Evolutionary conservation across 2,888 invertebrate species (phyloP), one percentile per base, ranked within the genome.

Genomic region (Nomada fucata): DNA sequence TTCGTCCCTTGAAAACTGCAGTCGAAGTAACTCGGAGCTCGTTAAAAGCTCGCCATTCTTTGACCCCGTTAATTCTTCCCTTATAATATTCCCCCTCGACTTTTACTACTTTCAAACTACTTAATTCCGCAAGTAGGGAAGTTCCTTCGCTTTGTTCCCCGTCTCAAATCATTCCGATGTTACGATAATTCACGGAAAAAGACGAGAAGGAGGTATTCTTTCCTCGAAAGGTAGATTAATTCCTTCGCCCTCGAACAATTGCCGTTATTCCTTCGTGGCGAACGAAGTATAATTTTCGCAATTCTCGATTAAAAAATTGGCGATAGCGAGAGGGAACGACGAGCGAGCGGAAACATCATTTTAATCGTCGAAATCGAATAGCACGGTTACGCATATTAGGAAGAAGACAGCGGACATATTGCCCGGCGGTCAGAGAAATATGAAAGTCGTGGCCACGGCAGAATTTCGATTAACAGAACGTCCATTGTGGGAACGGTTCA

Each of bases 401-500:
- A n/a, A 57, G 42, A 36, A n/a, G 18, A 53, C 15, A 26, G 61
- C 7, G 29, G 65, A 65, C 29, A 18, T 52, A 55, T 59, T 18
- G 26, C 72, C n/a, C 15, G 64, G 59, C 15, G 36, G 64, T n/a
- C 50, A 50, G 47, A 71, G 75, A 69, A 75, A 72, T 72, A 65
- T 65, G 64, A 63, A 64, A 63, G 63, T 59, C 29, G 79, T 83
- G 70, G 86, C 23, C 55, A 13, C 50, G 52, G 50, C 44, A 53
- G 78, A 79, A 75, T 79, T 79, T 79, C 68, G 69, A 63, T 57
- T 69, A 75, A 68, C 74, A 18, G 63, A 42, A 52, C 52, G 59
- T 42, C 64, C 59, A 76, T 72, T 63, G 59, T 72, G 15, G 23
- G 76, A 52, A 26, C 52, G 50, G 72, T 72, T 64, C 76, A 72